A percentile compares a stretch with the other conserved stretches of the same genome.
phyloP scores from a whole-genome alignment of 2,797 vertebrate species.

The Eulemur mongoz region DNA sequence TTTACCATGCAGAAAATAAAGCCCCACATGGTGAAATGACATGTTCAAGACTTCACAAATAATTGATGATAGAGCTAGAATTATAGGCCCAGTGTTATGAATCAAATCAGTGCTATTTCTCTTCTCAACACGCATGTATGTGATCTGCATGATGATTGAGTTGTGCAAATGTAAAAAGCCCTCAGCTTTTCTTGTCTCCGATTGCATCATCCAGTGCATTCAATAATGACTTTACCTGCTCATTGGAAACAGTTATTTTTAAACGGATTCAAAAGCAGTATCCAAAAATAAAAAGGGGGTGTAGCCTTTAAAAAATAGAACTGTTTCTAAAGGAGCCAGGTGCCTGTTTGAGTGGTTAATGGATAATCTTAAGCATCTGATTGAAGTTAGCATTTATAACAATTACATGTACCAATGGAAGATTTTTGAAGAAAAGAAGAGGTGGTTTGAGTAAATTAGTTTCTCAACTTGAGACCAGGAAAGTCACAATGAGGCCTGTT shows the following conservation, averaged over 20 bases:
- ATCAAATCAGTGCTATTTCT: constrained; percentile 18
- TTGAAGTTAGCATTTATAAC: constrained; percentile 60
- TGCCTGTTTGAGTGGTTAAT: constrained; percentile 67
- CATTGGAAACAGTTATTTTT: constrained; percentile 61
- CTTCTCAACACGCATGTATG: neutral
- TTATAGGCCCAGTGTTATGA: neutral
- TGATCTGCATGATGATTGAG: constrained; percentile 1
- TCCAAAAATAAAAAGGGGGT: constrained; percentile 69
- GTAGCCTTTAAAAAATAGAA: constrained; percentile 64
- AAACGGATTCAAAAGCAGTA: constrained; percentile 62
- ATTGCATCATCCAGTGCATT: neutral
- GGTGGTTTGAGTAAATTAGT: constrained; percentile 46
- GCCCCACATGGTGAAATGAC: neutral
- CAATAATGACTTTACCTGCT: constrained; percentile 56
- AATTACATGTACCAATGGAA: constrained; percentile 28
- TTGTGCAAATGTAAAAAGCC: neutral
- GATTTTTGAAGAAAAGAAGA: constrained; percentile 59
- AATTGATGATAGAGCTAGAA: constrained; percentile 49
- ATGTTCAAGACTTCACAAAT: constrained; percentile 40
- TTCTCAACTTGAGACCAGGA: constrained; percentile 49
- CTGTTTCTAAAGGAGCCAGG: constrained; percentile 49
- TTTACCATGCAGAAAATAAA: constrained; percentile 14
- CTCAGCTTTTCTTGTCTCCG: constrained; percentile 7
- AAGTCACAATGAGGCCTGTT: constrained; percentile 9
- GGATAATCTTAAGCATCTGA: constrained; percentile 58